Conservation (phyloP, 2,113 vertebrate genomes). For the Megalops atlanticus region DNA sequence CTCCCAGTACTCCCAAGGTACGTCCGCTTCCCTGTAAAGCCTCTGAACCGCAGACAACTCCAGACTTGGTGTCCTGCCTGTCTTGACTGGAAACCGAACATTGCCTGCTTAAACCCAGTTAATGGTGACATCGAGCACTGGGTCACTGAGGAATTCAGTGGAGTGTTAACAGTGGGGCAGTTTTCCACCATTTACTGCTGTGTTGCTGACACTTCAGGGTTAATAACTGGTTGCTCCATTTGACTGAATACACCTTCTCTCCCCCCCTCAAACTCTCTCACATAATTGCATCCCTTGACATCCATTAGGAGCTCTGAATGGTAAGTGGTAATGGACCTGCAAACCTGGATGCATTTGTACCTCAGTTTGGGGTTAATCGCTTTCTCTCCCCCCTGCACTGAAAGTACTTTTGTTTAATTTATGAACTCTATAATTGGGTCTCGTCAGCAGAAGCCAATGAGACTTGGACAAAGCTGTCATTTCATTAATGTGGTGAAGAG, state of each 20-base stretch:
- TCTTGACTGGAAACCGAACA: too few species aligned
- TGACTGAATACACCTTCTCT: neutral
- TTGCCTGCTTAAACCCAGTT: too few species aligned
- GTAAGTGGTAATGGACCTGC: conserved; percentile 6
- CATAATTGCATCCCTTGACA: neutral
- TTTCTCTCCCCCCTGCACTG: neutral
- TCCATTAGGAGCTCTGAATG: neutral
- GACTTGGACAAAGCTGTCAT: neutral
- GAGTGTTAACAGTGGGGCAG: neutral
- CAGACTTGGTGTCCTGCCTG: too few species aligned
- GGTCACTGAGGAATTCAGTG: too few species aligned
- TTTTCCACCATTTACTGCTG: neutral
- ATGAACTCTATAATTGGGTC: neutral
- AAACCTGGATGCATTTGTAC: neutral
- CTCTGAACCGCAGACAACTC: too few species aligned
- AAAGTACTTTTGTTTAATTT: neutral
- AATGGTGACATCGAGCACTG: too few species aligned
- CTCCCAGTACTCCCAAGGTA: conserved; percentile 93
- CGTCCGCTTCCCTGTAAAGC: too few species aligned
- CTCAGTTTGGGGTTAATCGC: conserved; percentile 3
- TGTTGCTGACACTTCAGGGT: neutral
- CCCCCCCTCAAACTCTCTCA: neutral
- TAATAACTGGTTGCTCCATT: conserved; percentile 5
- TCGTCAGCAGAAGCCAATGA: neutral
- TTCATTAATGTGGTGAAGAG: neutral